Conservation (phyloP, 2,797 vertebrate genomes). For the Sternarchorhynchus goeldii region DNA sequence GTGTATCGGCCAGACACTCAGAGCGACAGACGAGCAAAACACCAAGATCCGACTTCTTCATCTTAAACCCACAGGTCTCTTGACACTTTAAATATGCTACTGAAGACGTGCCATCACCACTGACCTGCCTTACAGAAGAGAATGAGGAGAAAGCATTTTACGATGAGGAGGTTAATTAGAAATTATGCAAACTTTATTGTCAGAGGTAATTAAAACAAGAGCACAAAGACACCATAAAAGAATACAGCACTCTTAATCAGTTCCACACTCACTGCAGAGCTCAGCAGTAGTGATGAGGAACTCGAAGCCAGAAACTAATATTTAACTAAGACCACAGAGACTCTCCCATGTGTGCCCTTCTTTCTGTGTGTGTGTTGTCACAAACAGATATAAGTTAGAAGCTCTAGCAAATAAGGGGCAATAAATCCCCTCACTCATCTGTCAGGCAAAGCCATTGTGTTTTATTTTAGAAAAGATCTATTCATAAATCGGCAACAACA, state of each 20-base stretch:
- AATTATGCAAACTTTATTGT: conserved; percentile 54
- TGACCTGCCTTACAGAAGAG: conserved; percentile 25
- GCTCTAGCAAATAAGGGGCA: background rate
- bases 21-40: conserved; percentile 23
- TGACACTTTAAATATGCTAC: conserved; percentile 26
- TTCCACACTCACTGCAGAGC: conserved; percentile 4
- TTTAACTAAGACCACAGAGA: conserved; percentile 15
- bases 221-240: conserved; percentile 45
- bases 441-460: conserved; percentile 2
- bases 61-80: conserved; percentile 22
- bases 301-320: conserved; percentile 30
- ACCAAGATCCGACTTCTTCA: conserved; percentile 21
- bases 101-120: conserved; percentile 45
- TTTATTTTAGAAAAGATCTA: background rate
- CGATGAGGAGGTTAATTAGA: conserved; percentile 52
- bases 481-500: background rate
- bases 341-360: background rate
- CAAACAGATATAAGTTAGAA: background rate
- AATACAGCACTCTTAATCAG: conserved; percentile 42
- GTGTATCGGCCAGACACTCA: too few species aligned
- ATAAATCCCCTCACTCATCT: conserved; percentile 8
- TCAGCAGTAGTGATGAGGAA: conserved; percentile 12
- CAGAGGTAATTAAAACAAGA: conserved; percentile 55
- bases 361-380: background rate
- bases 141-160: background rate